Percentiles rank a stretch among this genome's conserved stretches.
Conservation (phyloP, 2,888 invertebrate genomes). For the Xanthorhoe designata region DNA sequence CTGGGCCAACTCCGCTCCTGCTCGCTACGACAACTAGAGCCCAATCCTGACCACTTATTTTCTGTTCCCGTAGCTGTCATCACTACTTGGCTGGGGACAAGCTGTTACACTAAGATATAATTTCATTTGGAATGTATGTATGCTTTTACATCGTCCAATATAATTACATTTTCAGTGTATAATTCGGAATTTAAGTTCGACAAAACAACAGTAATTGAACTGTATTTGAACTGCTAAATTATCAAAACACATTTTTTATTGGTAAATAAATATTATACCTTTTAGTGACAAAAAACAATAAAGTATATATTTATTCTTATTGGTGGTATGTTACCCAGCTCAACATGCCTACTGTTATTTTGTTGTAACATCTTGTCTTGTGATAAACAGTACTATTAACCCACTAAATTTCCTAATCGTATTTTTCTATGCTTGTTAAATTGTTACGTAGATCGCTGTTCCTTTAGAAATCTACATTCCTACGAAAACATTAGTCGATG, state of each 20-base stretch:
- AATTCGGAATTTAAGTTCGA: not conserved
- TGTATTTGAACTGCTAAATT: not conserved
- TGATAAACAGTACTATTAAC: constrained; percentile 44
- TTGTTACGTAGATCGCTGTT: constrained; percentile 49
- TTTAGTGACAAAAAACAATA: not conserved
- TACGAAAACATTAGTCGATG: constrained; percentile 35
- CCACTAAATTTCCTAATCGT: constrained; percentile 50
- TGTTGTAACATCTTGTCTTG: constrained; percentile 52
- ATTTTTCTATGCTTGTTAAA: constrained; percentile 67
- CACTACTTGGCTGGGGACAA: constrained; percentile 56
- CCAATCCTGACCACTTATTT: constrained; percentile 48
- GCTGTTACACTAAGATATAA: constrained; percentile 52
- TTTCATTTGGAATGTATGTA: not conserved
- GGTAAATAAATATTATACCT: no score
- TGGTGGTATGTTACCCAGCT: constrained; percentile 63
- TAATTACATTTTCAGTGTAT: not conserved
- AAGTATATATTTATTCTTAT: not conserved
- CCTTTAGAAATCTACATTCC: constrained; percentile 41
- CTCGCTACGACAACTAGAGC: constrained; percentile 75
- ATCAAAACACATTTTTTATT: no score
- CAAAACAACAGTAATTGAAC: not conserved
- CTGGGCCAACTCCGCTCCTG: constrained; percentile 69
- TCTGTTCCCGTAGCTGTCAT: constrained; percentile 55
- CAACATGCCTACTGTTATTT: constrained; percentile 50
- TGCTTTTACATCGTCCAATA: not conserved